Evolutionary conservation across 2,888 invertebrate species (phyloP), one percentile per base, ranked within the genome.

Genomic region (Nudaria mundana): DNA sequence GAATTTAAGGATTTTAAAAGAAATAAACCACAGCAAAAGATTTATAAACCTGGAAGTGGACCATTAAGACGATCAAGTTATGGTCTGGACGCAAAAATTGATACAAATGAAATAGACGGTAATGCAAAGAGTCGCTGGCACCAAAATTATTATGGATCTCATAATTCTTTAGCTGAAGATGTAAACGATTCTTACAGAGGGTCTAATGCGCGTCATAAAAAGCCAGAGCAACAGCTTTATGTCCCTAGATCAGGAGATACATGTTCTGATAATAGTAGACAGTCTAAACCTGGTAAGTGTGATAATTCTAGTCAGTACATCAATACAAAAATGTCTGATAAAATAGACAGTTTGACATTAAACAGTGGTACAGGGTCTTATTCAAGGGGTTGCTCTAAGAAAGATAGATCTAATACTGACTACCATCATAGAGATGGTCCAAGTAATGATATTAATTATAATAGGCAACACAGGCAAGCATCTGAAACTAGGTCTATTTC

Each of bases 31-130:
- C 92, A 92, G 69, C 92, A 93, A 81, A 91, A 91, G 79, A 85
- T 94, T 50, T 94, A 95, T 67, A 92, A 91, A 74, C 94, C 94
- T 71, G 94, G 94, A 60, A 94, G 94, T 88, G 94, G 94, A 52
- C 93, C 93, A 52, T 81, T 94, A 53, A 90, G 92, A 69, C 92
- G 93, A 78, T 91, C 93, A 52, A 91, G 90, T 61, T 90, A 90
- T 78, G 88, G 86, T 70, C 74, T 85, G 45, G 92, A 92, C 54
- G 89, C 69, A 48, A 87, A 91, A 74, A 89, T 90, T 72, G 91
- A 92, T 53, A 63, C 72, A 40, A 78, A 76, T 48, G 76, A 80
- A 52, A 51, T 72, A 61, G 78, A 81, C 47, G 78, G 73, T 53
- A 62, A 63, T 48, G 62, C 69, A 33, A 76, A 71, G 63, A 67